Evolutionary conservation across 2,797 vertebrate species (phyloP).

Genomic region (Acrossocheilus wenchowensis): DNA sequence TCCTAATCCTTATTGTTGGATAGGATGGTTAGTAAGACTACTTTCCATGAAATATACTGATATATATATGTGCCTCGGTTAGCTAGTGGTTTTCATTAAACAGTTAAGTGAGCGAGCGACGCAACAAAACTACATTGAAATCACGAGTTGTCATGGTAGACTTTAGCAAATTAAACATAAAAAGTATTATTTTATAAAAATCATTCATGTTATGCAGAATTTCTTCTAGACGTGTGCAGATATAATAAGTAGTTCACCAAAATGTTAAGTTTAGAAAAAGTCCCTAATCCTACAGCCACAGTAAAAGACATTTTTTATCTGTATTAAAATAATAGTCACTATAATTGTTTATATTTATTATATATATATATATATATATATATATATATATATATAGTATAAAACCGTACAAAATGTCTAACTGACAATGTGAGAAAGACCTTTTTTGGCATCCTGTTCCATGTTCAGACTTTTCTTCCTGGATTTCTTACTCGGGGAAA

Average conservation of each 20-base stretch:
- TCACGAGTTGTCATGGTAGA: neutral
- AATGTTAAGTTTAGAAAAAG: slow-evolving; percentile 5
- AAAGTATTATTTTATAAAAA: slow-evolving; percentile 1
- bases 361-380: neutral
- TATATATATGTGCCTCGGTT: slow-evolving; percentile 29
- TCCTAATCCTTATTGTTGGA: neutral
- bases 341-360: neutral
- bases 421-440: neutral
- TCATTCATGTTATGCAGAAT: slow-evolving; percentile 43
- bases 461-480: neutral
- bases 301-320: too few relatives aligned
- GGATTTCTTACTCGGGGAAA: neutral
- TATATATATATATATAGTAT: neutral
- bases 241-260: slow-evolving; percentile 2
- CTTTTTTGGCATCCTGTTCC: neutral
- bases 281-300: slow-evolving; percentile 8
- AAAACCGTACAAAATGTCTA: neutral
- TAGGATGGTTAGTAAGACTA: slow-evolving; percentile 4
- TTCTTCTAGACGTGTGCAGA: neutral
- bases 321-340: neutral
- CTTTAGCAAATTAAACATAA: slow-evolving; percentile 8
- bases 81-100: slow-evolving; percentile 54
- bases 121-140: neutral
- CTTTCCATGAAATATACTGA: slow-evolving; percentile 9
- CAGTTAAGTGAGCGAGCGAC: neutral